phyloP scores from a whole-genome alignment of 2,113 vertebrate genomes.

The Neotragus pygmaeus region DNA sequence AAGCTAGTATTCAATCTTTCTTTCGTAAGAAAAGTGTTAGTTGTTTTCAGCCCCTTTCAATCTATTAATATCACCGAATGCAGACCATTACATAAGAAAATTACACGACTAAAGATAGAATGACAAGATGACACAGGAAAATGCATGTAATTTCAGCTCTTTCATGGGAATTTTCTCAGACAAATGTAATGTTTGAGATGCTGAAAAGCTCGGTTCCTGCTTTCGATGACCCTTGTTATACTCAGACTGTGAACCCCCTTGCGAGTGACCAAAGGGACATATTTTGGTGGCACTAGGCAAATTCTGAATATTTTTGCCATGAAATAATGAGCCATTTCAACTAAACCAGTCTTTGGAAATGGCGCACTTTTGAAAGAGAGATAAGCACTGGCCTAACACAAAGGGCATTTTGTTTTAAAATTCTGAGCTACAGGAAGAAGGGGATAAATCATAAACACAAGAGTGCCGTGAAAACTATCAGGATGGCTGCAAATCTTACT shows the following conservation, averaged over 20 bases:
- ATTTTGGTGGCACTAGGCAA: neutral
- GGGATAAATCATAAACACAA: neutral
- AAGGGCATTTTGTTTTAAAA: neutral
- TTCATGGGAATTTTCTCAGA: neutral
- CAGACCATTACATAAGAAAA: neutral
- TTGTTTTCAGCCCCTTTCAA: conserved; percentile 25
- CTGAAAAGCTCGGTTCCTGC: neutral
- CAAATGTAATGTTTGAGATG: neutral
- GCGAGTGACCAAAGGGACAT: neutral
- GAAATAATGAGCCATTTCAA: neutral
- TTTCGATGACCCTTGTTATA: neutral
- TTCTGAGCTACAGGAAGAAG: neutral
- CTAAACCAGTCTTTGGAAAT: neutral
- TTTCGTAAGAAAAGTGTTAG: conserved; percentile 19
- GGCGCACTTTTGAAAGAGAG: neutral
- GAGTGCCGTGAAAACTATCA: neutral
- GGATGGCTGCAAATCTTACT: neutral
- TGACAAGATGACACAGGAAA: neutral
- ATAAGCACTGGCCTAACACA: neutral
- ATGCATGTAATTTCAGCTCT: neutral
- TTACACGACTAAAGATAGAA: neutral
- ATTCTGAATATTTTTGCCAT: neutral
- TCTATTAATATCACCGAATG: neutral
- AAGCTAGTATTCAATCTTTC: conserved; percentile 1
- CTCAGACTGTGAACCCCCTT: neutral